Percentiles rank a stretch among this genome's conserved stretches.
Evolutionary conservation across 1,140 invertebrate species (phyloP).

Genomic region (Zaprionus taronus): DNA sequence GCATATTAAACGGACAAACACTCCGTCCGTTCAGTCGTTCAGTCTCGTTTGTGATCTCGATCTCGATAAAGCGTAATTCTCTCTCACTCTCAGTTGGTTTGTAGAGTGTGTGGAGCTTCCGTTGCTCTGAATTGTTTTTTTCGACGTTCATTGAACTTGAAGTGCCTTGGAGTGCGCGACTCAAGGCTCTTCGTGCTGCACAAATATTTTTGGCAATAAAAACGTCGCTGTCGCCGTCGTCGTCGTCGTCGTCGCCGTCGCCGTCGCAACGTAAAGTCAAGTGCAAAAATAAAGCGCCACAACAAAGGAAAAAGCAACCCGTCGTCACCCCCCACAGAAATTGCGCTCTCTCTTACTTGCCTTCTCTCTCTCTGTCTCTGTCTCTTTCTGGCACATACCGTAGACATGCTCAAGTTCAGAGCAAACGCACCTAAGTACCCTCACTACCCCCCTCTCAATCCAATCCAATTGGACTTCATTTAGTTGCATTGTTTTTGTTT

Average conservation of each 20-base stretch:
- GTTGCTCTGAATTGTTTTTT: conserved; percentile 42
- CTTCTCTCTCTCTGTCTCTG: background rate
- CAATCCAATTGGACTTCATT: conserved; percentile 58
- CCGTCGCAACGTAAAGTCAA: conserved; percentile 63
- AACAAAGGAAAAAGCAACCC: conserved; percentile 63
- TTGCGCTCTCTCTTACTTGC: background rate
- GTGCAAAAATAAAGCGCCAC: conserved; percentile 62
- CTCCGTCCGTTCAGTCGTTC: conserved; percentile 12
- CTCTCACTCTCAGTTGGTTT: background rate
- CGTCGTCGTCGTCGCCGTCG: conserved; percentile 51
- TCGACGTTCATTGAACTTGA: conserved; percentile 71
- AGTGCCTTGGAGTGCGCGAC: conserved; percentile 14
- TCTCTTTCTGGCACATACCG: conserved; percentile 54
- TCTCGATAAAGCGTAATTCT: conserved; percentile 30
- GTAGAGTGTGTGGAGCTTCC: conserved; percentile 34
- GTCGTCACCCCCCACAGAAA: conserved; percentile 12
- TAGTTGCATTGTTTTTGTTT: conserved; percentile 48
- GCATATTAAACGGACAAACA: conserved; percentile 29
- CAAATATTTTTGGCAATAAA: conserved; percentile 72
- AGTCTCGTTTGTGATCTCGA: conserved; percentile 55
- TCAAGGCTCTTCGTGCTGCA: conserved; percentile 62
- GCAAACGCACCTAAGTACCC: conserved; percentile 15
- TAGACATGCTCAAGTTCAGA: conserved; percentile 69
- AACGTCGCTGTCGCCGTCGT: conserved; percentile 56
- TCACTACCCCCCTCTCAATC: conserved; percentile 6